These are phyloP conservation scores for Orchesellides sinensis DNA, from an alignment of 2,888 invertebrate species.

Conservation along the genomic window DNA sequence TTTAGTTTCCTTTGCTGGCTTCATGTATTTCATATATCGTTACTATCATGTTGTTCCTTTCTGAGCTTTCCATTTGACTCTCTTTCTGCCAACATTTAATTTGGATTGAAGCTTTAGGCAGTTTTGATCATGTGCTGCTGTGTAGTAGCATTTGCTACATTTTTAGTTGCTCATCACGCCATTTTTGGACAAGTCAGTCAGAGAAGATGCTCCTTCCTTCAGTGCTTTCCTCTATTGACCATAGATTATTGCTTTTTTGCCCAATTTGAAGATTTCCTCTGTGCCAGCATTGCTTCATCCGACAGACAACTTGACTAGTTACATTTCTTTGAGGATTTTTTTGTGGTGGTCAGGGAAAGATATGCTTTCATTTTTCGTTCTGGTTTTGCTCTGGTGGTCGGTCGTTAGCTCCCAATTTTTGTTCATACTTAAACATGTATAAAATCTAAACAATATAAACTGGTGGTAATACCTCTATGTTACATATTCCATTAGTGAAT, in stretches of 20 bases:
- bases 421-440: not conserved
- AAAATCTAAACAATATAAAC: no score
- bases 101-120: slow-evolving; percentile 11
- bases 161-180: no score
- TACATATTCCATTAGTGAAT: no score
- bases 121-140: no score
- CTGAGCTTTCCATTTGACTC: not conserved
- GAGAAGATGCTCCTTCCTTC: not conserved
- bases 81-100: slow-evolving; percentile 9
- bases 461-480: no score
- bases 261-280: not conserved
- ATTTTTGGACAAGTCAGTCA: not conserved
- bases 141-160: no score
- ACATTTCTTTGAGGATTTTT: not conserved
- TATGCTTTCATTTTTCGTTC: no score
- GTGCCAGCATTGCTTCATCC: not conserved
- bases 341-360: no score
- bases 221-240: not conserved
- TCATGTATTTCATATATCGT: not conserved
- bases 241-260: not conserved
- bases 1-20: slow-evolving; percentile 2
- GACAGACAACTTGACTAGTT: slow-evolving; percentile 1
- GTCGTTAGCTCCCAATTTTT: slow-evolving; percentile 1
- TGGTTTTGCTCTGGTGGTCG: not conserved
- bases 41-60: not conserved